Base-by-base conservation (phyloP, 2,113 vertebrate genomes). In the Azemiops feae region DNA sequence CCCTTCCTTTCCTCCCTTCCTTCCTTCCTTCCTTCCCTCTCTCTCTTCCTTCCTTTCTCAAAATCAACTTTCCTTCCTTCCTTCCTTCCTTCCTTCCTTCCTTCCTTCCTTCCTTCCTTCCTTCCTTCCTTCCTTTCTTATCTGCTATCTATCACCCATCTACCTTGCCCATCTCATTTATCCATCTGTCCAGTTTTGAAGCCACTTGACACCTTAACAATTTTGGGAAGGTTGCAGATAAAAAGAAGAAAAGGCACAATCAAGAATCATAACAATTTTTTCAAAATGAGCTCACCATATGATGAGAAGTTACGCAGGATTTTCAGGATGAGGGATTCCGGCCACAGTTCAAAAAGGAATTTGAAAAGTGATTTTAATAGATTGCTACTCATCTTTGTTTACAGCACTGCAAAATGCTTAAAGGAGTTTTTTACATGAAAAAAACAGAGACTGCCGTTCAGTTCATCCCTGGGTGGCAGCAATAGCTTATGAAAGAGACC, bases 381-480 rank as follows among this genome's bases (percentile, higher is more conserved):
- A 74, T n/a, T 27, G n/a, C 52, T 85, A 22, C 27, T 89, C 18
- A 30, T n/a, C 58, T 74, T 81, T 20, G 47, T 88, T 74, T 91
- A 43, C 5, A n/a, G 4, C 3, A 14, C 8, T 27, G n/a, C 50
- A 81, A 81, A 8, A n/a, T 85, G 5, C n/a, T 58, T 5, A 39
- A 47, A 55, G 74, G 22, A 86, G 12, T n/a, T 90, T 93, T 81
- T 58, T 50, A 11, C 34, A 39, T 81, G 10, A 81, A n/a, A 58
- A 58, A 87, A 93, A 89, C 22, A 39, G 54, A 86, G 16, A n/a
- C 10, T 86, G 4, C 43, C 55, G 43, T 52, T 89, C 87, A 86
- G 2, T 85, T 93, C 90, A 53, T 64, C 74, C 47, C 74, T 92
- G 87, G 91, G 90, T 93, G 93, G 87, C 87, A 60, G 87, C 87